Conservation (phyloP, 2,113 vertebrate genomes). For the Ranitomeya variabilis region DNA sequence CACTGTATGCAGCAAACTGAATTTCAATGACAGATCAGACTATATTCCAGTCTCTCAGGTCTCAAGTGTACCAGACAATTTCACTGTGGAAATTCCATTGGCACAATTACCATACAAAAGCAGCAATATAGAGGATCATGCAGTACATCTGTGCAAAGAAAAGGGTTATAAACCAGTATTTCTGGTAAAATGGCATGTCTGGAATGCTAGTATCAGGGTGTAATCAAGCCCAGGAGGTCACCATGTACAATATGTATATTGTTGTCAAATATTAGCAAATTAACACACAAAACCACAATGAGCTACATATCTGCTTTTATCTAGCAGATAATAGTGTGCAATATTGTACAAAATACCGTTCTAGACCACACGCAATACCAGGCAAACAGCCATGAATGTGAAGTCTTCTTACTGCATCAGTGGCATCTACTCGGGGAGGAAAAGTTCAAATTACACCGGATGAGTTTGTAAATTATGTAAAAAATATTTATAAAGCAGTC, state of each 20-base stretch:
- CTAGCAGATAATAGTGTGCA: not conserved
- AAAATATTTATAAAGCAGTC: not conserved
- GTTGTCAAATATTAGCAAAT: not conserved
- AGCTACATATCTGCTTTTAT: not conserved
- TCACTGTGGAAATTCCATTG: not conserved
- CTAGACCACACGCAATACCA: not conserved
- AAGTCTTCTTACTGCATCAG: not conserved
- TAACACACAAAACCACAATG: not conserved
- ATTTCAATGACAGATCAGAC: not conserved
- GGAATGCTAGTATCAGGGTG: not conserved
- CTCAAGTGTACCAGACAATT: not conserved
- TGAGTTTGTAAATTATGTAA: not conserved
- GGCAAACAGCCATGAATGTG: not conserved
- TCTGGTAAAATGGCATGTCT: not conserved
- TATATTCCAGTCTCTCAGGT: not conserved
- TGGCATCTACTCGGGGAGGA: not conserved
- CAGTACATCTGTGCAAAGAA: not conserved
- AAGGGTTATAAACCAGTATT: not conserved
- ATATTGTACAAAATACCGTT: not conserved
- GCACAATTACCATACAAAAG: not conserved
- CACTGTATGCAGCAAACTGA: not conserved
- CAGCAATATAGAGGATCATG: not conserved
- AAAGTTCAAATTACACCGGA: not conserved
- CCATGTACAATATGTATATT: not conserved
- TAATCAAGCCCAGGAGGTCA: not conserved